Evolutionary conservation across 2,113 vertebrate species (phyloP).

Genomic region (Hipposideros armiger): DNA sequence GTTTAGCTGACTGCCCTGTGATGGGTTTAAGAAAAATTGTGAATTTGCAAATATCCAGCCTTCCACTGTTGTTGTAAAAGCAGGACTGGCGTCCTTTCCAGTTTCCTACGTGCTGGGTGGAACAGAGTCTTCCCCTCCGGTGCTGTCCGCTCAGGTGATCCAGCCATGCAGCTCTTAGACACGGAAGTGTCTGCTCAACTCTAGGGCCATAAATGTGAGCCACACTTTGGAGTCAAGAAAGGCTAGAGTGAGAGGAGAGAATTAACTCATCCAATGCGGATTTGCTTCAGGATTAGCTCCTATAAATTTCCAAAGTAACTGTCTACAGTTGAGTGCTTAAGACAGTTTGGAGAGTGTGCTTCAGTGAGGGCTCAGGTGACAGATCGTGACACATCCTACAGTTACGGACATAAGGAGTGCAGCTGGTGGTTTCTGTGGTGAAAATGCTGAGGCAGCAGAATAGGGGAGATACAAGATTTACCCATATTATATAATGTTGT

Average conservation of each 20-base stretch:
- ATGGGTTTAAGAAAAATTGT: not conserved
- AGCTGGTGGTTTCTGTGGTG: not conserved
- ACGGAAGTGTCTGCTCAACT: not conserved
- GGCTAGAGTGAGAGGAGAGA: not conserved
- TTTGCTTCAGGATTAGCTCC: not conserved
- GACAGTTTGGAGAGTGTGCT: too few relatives aligned
- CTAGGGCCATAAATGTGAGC: not conserved
- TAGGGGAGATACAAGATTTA: not conserved
- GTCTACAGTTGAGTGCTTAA: not conserved
- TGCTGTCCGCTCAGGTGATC: not conserved
- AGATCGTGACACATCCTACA: not conserved
- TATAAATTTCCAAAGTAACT: not conserved
- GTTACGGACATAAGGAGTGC: not conserved
- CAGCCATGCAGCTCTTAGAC: not conserved
- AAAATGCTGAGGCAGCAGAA: not conserved
- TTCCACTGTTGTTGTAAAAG: not conserved
- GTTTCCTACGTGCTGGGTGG: not conserved
- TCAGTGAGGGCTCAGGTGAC: not conserved
- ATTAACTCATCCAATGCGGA: not conserved
- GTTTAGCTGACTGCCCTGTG: not conserved
- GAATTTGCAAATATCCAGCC: not conserved
- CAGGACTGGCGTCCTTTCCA: accelerated
- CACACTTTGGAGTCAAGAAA: not conserved
- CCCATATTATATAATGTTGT: not conserved
- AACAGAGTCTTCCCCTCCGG: not conserved